These are phyloP conservation scores for Megalopta genalis DNA, from an alignment of 1,140 invertebrate genomes.

Conservation along the genomic window DNA sequence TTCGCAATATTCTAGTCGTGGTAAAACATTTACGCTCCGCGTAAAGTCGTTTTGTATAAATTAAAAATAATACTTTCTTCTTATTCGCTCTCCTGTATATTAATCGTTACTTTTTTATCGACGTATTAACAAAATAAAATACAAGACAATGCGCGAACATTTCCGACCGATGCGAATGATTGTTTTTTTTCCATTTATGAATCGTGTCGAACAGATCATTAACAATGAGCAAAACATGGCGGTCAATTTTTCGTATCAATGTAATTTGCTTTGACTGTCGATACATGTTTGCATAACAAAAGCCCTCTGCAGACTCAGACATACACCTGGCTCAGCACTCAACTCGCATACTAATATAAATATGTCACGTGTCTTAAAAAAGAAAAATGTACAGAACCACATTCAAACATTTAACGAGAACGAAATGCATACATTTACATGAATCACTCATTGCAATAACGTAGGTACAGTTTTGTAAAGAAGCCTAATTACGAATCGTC, in stretches of 20 bases:
- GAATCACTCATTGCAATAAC: constrained; percentile 37
- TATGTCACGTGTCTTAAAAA: constrained; percentile 12
- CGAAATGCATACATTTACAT: constrained; percentile 45
- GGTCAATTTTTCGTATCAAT: constrained; percentile 6
- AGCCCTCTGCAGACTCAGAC: constrained; percentile 22
- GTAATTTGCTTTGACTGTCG: constrained; percentile 6
- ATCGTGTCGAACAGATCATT: neutral
- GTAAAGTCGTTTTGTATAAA: constrained; percentile 55
- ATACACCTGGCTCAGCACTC: constrained; percentile 22
- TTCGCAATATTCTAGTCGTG: constrained; percentile 26
- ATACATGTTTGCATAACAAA: constrained; percentile 31
- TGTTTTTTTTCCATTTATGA: too few species aligned
- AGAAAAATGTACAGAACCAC: constrained; percentile 40
- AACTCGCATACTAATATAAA: constrained; percentile 30
- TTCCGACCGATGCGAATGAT: constrained; percentile 23
- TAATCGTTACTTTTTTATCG: constrained; percentile 50
- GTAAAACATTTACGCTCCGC: constrained; percentile 50
- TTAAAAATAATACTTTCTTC: constrained; percentile 77
- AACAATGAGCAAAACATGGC: constrained; percentile 41
- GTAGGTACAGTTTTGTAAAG: neutral
- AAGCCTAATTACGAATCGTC: neutral
- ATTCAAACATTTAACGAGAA: constrained; percentile 40
- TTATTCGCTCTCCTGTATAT: constrained; percentile 57
- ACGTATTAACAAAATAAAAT: constrained; percentile 61
- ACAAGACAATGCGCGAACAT: constrained; percentile 53